phyloP scores from a whole-genome alignment of 1,140 invertebrate species.

The Campoletis sonorensis region DNA sequence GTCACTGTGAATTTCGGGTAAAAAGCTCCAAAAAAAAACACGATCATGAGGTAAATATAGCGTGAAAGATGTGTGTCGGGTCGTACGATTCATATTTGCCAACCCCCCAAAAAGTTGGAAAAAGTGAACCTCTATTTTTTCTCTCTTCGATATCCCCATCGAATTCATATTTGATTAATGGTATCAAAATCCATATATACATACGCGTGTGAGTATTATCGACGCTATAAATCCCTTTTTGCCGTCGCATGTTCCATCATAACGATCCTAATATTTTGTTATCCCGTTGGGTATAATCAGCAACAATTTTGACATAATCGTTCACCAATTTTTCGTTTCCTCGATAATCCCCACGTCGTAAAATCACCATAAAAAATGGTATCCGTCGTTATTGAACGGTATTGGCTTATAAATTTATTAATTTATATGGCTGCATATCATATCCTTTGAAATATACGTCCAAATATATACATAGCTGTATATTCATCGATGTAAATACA shows the following conservation, averaged over 20 bases:
- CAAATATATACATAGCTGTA: too few relatives aligned
- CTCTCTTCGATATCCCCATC: constrained; percentile 3
- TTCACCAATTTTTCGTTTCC: constrained; percentile 7
- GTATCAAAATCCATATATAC: neutral
- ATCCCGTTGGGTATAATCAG: constrained; percentile 34
- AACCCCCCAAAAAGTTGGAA: neutral
- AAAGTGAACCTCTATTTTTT: neutral
- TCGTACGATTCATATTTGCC: neutral
- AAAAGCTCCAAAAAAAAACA: neutral
- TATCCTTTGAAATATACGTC: neutral
- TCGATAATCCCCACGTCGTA: neutral
- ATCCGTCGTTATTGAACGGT: neutral
- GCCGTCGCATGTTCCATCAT: neutral
- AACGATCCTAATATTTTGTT: neutral
- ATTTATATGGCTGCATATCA: constrained; percentile 17
- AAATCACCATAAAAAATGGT: constrained; percentile 1
- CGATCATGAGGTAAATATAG: constrained; percentile 2
- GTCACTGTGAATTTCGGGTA: constrained; percentile 60
- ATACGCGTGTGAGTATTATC: neutral
- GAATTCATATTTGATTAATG: constrained; percentile 30
- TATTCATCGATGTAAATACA: neutral
- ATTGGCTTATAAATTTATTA: neutral
- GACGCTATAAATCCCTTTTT: constrained; percentile 21
- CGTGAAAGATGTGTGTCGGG: neutral
- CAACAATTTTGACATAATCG: constrained; percentile 1